Percentiles rank a stretch among this genome's conserved stretches.
phyloP scores from a whole-genome alignment of 2,113 vertebrate genomes.

The Chamaea fasciata region DNA sequence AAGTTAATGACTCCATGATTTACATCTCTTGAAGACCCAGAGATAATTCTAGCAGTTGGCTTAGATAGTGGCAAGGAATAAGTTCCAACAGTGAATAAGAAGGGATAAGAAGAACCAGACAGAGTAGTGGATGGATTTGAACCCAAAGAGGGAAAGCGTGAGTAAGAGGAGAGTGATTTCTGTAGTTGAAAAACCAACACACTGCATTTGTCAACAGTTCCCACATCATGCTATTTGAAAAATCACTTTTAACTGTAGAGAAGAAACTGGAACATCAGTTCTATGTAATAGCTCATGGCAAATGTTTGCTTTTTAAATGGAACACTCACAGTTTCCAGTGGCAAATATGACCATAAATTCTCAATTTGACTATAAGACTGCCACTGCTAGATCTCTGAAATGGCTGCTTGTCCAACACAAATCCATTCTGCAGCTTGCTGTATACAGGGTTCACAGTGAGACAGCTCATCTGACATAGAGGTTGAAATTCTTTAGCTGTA shows the following conservation, averaged over 20 bases:
- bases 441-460: not conserved
- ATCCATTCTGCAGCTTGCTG: not conserved
- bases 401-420: not conserved
- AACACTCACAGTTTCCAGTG: not conserved
- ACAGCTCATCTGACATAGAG: not conserved
- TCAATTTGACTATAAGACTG: not conserved
- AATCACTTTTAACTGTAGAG: not conserved
- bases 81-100: not conserved
- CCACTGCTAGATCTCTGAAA: not conserved
- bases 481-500: not conserved
- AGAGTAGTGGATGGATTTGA: not conserved
- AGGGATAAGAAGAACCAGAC: not conserved
- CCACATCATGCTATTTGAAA: not conserved
- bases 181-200: not conserved
- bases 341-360: not conserved
- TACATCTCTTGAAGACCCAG: not conserved
- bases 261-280: not conserved
- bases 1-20: not conserved
- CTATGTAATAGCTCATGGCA: not conserved
- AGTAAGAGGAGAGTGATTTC: not conserved
- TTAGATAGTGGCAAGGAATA: not conserved
- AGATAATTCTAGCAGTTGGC: not conserved
- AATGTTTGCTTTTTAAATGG: constrained; percentile 4
- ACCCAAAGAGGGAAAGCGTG: not conserved
- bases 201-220: not conserved